A percentile compares a stretch with the other conserved stretches of the same genome.
Evolutionary conservation across 92 coral and sea anemone species (phyloP).

Genomic region (Phenganax subtilis): DNA sequence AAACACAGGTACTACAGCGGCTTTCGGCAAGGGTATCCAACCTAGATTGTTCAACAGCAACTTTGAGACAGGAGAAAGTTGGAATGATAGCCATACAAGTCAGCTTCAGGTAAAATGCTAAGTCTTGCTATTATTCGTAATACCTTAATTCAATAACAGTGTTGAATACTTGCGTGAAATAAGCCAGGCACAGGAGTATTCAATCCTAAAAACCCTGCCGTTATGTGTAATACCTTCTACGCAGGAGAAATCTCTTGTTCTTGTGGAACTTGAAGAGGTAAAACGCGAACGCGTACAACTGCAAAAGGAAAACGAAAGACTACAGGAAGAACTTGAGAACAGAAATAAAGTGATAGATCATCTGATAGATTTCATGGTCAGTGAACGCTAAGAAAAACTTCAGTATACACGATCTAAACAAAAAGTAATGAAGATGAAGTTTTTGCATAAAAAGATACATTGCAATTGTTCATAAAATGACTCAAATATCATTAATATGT

Average conservation of each 20-base stretch:
- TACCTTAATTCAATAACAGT: no score
- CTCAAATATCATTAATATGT: no score
- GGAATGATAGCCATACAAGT: neutral
- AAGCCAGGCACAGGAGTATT: neutral
- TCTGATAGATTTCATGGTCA: constrained; percentile 34
- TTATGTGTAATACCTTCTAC: no score
- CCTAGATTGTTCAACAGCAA: neutral
- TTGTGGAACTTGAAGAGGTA: constrained; percentile 22
- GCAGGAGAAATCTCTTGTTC: constrained; percentile 5
- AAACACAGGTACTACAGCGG: constrained; percentile 13
- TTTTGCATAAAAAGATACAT: no score
- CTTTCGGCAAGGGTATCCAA: neutral
- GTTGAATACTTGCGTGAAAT: no score
- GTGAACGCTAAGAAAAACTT: neutral
- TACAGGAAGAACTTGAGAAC: constrained; percentile 34
- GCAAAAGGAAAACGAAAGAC: constrained; percentile 27
- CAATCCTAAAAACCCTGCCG: neutral
- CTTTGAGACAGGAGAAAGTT: no score
- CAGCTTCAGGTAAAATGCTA: neutral
- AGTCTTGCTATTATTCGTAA: no score
- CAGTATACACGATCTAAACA: neutral
- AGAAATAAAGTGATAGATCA: constrained; percentile 38
- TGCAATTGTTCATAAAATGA: no score
- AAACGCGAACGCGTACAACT: constrained; percentile 21
- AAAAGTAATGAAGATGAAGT: no score